Conservation (phyloP, 2,888 invertebrate species). For the Phaonia tiefii region DNA sequence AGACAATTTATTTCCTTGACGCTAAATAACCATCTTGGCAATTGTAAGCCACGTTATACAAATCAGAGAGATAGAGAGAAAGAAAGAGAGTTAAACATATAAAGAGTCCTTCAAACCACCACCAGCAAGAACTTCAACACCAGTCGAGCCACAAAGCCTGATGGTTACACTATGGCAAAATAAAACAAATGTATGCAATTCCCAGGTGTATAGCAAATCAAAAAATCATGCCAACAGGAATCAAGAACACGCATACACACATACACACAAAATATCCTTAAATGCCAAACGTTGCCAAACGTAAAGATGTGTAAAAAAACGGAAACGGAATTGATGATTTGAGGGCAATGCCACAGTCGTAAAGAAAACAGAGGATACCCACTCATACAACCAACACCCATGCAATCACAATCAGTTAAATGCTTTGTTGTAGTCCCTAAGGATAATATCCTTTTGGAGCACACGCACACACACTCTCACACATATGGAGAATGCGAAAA, state of each 20-base stretch:
- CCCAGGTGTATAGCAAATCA: slow-evolving; percentile 80
- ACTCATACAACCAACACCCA: slow-evolving; percentile 43
- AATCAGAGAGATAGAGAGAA: too few species aligned
- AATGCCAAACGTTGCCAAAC: slow-evolving; percentile 15
- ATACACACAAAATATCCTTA: neutral
- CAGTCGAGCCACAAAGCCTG: slow-evolving; percentile 16
- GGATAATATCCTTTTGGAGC: slow-evolving; percentile 45
- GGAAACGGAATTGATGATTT: slow-evolving; percentile 40
- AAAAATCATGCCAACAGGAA: slow-evolving; percentile 73
- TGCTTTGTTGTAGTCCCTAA: slow-evolving; percentile 66
- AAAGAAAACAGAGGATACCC: slow-evolving; percentile 23
- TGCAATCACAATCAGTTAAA: slow-evolving; percentile 67
- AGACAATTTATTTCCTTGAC: slow-evolving; percentile 78
- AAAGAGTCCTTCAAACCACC: neutral
- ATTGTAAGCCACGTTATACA: slow-evolving; percentile 47
- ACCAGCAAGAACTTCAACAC: neutral
- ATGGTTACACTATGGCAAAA: neutral
- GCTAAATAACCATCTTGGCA: slow-evolving; percentile 71
- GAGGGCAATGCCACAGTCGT: slow-evolving; percentile 55
- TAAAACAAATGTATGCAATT: slow-evolving; percentile 58
- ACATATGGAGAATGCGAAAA: slow-evolving; percentile 7
- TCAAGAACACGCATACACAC: slow-evolving; percentile 4
- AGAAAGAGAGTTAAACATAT: neutral
- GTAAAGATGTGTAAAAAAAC: slow-evolving; percentile 33
- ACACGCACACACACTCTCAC: slow-evolving; percentile 10